These are phyloP conservation scores for Parelbella ahira DNA, from an alignment of 2,888 invertebrate species.

Conservation along the genomic window DNA sequence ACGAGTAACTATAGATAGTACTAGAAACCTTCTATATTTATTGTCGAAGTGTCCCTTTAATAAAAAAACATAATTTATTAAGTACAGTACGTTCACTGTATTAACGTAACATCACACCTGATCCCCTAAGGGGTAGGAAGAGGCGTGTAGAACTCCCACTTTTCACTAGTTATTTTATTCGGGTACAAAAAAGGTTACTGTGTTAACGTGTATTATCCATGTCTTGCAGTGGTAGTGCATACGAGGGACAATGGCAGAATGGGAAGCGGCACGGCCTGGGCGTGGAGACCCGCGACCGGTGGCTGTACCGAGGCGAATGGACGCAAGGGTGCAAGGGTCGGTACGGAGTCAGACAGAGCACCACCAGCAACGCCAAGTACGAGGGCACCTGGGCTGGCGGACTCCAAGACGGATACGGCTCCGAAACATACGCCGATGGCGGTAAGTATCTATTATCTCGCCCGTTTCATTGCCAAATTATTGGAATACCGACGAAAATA, in stretches of 20 bases:
- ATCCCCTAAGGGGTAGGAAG: no score
- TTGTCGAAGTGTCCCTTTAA: no score
- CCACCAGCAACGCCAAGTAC: slow-evolving; percentile 96
- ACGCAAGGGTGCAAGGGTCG: slow-evolving; percentile 99
- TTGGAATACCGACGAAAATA: slow-evolving; percentile 62
- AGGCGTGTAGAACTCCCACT: no score
- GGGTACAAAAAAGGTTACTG: no score
- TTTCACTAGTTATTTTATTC: no score
- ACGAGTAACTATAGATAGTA: no score
- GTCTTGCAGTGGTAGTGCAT: slow-evolving; percentile 93
- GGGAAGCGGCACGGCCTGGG: slow-evolving; percentile 99
- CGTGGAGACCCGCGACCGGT: slow-evolving; percentile 97
- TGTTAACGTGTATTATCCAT: not conserved
- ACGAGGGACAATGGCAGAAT: slow-evolving; percentile 99
- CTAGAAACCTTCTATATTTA: no score
- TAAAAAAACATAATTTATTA: no score
- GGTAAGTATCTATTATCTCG: slow-evolving; percentile 83
- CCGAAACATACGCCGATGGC: slow-evolving; percentile 99
- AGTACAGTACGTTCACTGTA: no score
- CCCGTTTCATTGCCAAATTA: slow-evolving; percentile 56
- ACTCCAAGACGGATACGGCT: slow-evolving; percentile 99
- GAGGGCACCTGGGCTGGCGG: slow-evolving; percentile 99
- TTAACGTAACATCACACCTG: no score
- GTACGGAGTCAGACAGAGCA: slow-evolving; percentile 97
- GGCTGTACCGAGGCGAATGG: slow-evolving; percentile 99